Evolutionary conservation across 2,888 invertebrate genomes (phyloP).

Genomic region (Drosophila pegasa): DNA sequence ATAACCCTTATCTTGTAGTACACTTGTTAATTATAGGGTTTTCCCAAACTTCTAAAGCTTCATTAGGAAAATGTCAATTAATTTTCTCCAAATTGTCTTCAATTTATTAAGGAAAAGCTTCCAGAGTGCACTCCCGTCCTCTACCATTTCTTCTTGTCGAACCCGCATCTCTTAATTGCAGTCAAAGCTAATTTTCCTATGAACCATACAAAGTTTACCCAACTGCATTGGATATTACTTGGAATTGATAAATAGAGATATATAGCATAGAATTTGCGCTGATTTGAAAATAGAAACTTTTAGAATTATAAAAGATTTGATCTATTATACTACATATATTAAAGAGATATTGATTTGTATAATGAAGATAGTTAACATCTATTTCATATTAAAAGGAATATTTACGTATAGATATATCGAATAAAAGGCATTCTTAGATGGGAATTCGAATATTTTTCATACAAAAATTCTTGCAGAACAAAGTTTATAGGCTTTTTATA

Average conservation of each 20-base stretch:
- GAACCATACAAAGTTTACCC: neutral
- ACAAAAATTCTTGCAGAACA: too few relatives aligned
- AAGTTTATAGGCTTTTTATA: too few relatives aligned
- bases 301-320: neutral
- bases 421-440: neutral
- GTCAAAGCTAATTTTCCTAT: neutral
- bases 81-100: neutral
- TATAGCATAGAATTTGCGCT: neutral
- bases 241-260: neutral
- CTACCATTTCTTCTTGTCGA: neutral
- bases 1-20: neutral
- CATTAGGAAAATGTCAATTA: neutral
- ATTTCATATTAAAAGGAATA: too few relatives aligned
- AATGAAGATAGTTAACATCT: too few relatives aligned
- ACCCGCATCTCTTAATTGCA: slow-evolving; percentile 8
- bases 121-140: neutral
- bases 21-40: neutral
- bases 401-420: too few relatives aligned
- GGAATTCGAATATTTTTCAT: neutral
- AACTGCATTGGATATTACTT: neutral
- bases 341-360: too few relatives aligned
- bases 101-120: slow-evolving; percentile 1
- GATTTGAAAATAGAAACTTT: neutral
- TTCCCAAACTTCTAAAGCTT: neutral
- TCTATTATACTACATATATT: neutral